Evolutionary conservation across 2,888 invertebrate species (phyloP), one percentile per base, ranked within the genome.

Genomic region (Dasypolia templi): DNA sequence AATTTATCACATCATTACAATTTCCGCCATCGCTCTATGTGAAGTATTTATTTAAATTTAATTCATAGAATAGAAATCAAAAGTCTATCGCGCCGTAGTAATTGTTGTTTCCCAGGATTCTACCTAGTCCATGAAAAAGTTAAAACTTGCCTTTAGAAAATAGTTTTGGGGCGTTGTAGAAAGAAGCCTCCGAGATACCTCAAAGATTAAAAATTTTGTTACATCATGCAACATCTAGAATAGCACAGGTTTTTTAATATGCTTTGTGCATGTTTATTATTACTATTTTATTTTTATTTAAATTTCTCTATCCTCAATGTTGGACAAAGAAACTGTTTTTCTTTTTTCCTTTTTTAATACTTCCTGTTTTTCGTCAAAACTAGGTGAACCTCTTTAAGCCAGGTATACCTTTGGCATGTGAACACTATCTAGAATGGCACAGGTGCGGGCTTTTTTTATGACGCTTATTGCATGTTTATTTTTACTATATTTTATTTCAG

Each of bases 161-260:
- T 65, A 63, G 69, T 77, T 39, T 65, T 76, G 70, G 72, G 56
- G 69, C 67, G 68, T 75, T 81, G 75, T 75, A 59, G 70, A 72
- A 73, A 59, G 70, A 72, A 73, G 69, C 76, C 77, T 65, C 83
- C 79, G 77, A 83, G 77, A 84, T 80, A 84, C 81, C 86, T 83
- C 74, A 79, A 67, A 86, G 69, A 78, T 76, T 75, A 65, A 77
- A 77, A 80, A 35, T 68, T 63, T 69, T 73, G 62, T 76, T 66
- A 71, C 65, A 79, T 67, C 56, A 71, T 58, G 73, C 55, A 70
- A 71, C 59, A 72, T 56, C 42, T 64, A 71, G 26, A 26, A 14
- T 53, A 11, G 39, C n/a, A 70, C n/a, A 55, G 29, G 5, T 49
- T 53, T 3, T 22, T 26, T 56, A 51, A 17, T 3, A 56, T 11